Base-by-base conservation (phyloP, 2,888 invertebrate genomes). In the Bembecia ichneumoniformis region DNA sequence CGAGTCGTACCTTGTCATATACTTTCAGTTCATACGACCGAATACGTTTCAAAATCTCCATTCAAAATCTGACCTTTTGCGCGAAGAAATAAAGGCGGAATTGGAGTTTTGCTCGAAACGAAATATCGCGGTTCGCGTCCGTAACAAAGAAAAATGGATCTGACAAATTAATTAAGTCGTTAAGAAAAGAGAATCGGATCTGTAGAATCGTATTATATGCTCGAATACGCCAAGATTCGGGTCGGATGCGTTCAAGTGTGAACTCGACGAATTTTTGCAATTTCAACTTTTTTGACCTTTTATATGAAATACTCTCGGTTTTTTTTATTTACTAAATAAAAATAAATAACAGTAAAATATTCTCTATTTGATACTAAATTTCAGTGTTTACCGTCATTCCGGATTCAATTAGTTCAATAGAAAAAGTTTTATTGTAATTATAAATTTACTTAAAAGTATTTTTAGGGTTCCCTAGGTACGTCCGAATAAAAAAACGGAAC, bases 131-230 rank as follows among this genome's bases (percentile, higher is more conserved):
- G 51, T 52, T 51, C 48, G 50, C 50, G 57, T 51, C 49, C 52
- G 55, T 55, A 66, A 65, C 43, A 64, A 65, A 68, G 58, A 58
- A 57, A 52, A 62, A 58, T 55, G 64, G 58, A 62, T 59, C 70
- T 70, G 69, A 72, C 71, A 77, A 80, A 77, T 80, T 80, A 80
- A 82, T 82, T 75, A 79, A 78, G 74, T 69, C 68, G 66, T 72
- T 71, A 66, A 69, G 63, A 66, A 67, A 71, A 64, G 67, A n/a
- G 28, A 28, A 28, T 28, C 28, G 28, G n/a, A 28, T 28, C 28
- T 28, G 28, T 28, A 28, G 28, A 28, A 28, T 28, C 28, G 69
- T 61, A 70, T 83, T 77, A 74, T 63, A 72, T 72, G 81, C 73
- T 71, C 72, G 73, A 71, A 73, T 74, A 58, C 54, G 50, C 52